These are phyloP conservation scores for Melinopterus prodromus DNA, from an alignment of 2,888 invertebrate species.

Conservation along the genomic window DNA sequence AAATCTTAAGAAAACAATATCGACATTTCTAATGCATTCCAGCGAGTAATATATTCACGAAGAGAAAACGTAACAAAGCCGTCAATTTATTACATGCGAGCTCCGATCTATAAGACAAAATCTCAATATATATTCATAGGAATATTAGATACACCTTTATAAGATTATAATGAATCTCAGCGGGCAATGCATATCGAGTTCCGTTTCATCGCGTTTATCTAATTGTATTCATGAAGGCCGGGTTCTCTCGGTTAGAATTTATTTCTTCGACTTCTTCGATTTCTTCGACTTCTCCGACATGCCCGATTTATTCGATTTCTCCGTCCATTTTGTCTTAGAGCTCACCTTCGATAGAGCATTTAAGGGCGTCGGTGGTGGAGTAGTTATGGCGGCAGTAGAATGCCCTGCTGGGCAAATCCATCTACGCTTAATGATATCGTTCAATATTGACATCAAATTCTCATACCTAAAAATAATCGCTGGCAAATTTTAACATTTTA, in stretches of 20 bases:
- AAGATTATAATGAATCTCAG: constrained; percentile 24
- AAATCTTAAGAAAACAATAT: not conserved
- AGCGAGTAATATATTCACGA: not conserved
- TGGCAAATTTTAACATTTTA: not conserved
- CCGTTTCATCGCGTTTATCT: not conserved
- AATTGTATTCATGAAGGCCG: constrained; percentile 7
- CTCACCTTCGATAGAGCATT: not conserved
- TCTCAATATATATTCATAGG: constrained; percentile 25
- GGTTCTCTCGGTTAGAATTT: not conserved
- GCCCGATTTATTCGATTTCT: constrained; percentile 9
- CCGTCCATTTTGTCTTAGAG: not conserved
- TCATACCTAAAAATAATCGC: constrained; percentile 35
- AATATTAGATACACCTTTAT: constrained; percentile 26
- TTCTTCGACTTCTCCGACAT: not conserved
- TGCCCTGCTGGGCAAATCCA: constrained; percentile 29
- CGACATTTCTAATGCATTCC: not conserved
- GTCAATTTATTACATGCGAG: not conserved
- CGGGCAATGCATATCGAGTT: constrained; percentile 12
- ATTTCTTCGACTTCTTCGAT: constrained; percentile 7
- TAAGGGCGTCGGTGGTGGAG: constrained; percentile 35
- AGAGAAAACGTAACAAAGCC: not conserved
- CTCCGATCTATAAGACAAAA: constrained; percentile 17
- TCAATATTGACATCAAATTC: constrained; percentile 39
- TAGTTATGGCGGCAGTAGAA: constrained; percentile 26
- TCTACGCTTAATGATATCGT: constrained; percentile 41